Evolutionary conservation across 1,140 invertebrate species (phyloP).

Genomic region (Euura saliciscinereae): DNA sequence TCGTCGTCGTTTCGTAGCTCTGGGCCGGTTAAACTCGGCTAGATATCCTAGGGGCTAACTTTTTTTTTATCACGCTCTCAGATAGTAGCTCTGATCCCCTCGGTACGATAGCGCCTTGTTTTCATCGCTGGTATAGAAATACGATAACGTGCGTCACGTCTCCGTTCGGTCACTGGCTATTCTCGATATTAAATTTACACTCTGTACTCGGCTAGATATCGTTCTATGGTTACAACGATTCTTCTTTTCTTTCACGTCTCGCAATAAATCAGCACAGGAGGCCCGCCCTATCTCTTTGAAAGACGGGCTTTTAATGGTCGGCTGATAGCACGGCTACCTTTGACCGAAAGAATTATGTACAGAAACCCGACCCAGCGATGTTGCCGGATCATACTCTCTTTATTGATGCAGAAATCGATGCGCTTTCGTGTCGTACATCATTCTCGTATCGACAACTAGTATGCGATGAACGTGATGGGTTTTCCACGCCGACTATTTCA

Average conservation of each 20-base stretch:
- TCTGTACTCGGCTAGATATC: background rate
- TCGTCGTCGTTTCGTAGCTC: background rate
- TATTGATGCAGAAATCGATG: slow-evolving; percentile 7
- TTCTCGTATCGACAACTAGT: background rate
- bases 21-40: background rate
- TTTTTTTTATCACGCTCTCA: slow-evolving; percentile 10
- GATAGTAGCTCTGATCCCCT: slow-evolving; percentile 2
- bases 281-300: no score
- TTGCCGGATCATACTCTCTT: background rate
- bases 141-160: slow-evolving; percentile 4
- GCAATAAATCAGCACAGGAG: no score
- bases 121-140: background rate
- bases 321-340: no score
- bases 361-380: background rate
- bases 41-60: slow-evolving; percentile 1
- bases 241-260: no score
- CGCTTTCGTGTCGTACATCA: background rate
- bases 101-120: background rate
- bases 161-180: background rate
- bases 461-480: background rate
- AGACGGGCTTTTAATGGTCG: no score
- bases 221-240: no score
- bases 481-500: background rate
- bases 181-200: background rate
- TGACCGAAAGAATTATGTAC: background rate